Evolutionary conservation across 30 jellyfish, hydroid and myxozoan species (phyloP).

Genomic region (Hydractinia echinata): DNA sequence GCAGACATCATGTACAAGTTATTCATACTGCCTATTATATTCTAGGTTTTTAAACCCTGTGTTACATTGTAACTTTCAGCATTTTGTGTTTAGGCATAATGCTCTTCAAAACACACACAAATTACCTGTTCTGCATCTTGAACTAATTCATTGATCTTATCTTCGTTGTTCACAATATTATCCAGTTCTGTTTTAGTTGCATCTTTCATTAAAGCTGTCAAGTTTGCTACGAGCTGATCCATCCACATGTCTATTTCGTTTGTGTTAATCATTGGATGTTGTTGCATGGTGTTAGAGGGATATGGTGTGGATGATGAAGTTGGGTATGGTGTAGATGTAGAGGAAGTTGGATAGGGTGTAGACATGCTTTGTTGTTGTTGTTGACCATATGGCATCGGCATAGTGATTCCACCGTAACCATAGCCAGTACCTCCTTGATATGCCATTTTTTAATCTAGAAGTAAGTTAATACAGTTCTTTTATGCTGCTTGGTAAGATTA

Average conservation of each 20-base stretch:
- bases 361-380: background rate
- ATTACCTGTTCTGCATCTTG: constrained; percentile 79
- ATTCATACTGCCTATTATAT: no score
- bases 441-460: no score
- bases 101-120: background rate
- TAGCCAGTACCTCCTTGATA: background rate
- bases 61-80: no score
- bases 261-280: background rate
- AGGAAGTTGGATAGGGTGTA: background rate
- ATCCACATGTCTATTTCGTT: constrained; percentile 18
- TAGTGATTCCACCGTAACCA: constrained; percentile 28
- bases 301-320: background rate
- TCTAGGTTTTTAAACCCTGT: no score
- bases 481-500: no score
- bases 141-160: constrained; percentile 57
- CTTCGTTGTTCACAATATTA: constrained; percentile 57
- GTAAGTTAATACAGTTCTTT: no score
- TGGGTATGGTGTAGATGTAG: constrained; percentile 13
- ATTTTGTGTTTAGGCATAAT: no score
- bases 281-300: constrained; percentile 9
- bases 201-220: constrained; percentile 46
- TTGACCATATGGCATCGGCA: constrained; percentile 30
- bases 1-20: no score
- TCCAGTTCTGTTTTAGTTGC: constrained; percentile 69
- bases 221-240: constrained; percentile 42